Conservation (phyloP, 2,888 invertebrate species). For the Platycheirus albimanus region DNA sequence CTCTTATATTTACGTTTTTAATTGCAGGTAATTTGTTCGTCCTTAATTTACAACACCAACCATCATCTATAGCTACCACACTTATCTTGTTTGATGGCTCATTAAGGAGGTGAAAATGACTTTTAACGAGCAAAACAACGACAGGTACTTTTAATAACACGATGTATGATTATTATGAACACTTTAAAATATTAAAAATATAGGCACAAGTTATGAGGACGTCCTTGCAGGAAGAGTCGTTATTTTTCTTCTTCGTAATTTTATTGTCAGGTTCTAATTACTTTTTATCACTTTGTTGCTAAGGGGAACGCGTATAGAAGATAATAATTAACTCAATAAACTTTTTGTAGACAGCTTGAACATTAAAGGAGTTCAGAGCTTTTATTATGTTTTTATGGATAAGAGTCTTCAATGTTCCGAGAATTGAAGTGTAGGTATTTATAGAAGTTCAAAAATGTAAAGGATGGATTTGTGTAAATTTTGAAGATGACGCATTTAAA, state of each 20-base stretch:
- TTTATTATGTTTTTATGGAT: no score
- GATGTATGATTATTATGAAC: constrained; percentile 13
- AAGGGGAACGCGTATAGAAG: neutral
- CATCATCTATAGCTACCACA: neutral
- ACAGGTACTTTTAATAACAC: constrained; percentile 27
- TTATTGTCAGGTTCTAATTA: constrained; percentile 1
- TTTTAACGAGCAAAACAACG: constrained; percentile 54
- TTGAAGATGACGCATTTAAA: no score
- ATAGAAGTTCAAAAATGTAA: no score
- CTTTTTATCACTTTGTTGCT: neutral
- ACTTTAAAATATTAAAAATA: constrained; percentile 11
- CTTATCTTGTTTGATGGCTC: constrained; percentile 39
- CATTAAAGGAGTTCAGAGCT: no score
- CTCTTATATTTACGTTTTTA: constrained; percentile 13
- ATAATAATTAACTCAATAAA: no score
- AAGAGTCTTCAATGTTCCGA: no score
- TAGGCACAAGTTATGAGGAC: neutral
- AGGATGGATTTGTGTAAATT: no score
- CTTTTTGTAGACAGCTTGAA: no score
- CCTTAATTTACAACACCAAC: constrained; percentile 7
- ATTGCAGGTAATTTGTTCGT: constrained; percentile 65
- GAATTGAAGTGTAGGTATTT: no score
- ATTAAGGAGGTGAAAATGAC: constrained; percentile 54
- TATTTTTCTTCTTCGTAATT: constrained; percentile 8
- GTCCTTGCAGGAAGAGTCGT: neutral